Base-by-base conservation (phyloP, 1,140 invertebrate genomes). In the Zaprionus gabonicus region DNA sequence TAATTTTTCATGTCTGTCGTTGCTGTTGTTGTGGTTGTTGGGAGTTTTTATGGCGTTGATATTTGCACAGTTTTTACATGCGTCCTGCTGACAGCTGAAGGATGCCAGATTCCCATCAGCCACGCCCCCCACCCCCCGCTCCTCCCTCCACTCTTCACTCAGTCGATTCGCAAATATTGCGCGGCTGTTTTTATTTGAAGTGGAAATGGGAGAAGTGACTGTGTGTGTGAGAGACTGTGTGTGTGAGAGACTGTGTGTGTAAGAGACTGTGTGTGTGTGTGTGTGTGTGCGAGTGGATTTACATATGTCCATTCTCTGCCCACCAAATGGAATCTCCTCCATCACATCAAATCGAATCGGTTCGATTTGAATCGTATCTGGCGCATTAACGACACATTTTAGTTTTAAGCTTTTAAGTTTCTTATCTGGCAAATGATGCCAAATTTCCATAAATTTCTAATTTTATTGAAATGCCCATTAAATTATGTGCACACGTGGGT, bases 381-480 rank as follows among this genome's bases (percentile, higher is more conserved):
- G 59, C 82, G 82, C 84, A 87, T 88, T 90, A 88, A 90, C 85
- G 79, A 85, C 81, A 90, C 83, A 88, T 88, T 90, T 90, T 79
- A 85, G 81, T 81, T 88, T 88, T 80, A 88, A 88, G 85, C 85
- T 88, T 88, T 88, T 90, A 90, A 90, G 76, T 80, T 78, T 77
- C 65, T 88, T 88, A 88, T 88, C 84, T 78, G 55, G 41, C 78
- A 79, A 66, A 81, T 78, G 58, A 60, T 76, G 69, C 57, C 79
- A 72, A 46, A 90, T 88, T 88, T 90, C 81, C 85, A 88, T 88
- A 88, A 88, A 88, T 88, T 90, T 88, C 84, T 88, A 88, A 88
- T 88, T 88, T 88, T 84, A 90, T 88, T 90, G 78, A 88, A 90
- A 83, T 83, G 68, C 76, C 76, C 78, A 74, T 76, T 76, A 72